Evolutionary conservation across 2,113 vertebrate species (phyloP), one percentile per base, ranked within the genome.

Genomic region (Antigone vipio): DNA sequence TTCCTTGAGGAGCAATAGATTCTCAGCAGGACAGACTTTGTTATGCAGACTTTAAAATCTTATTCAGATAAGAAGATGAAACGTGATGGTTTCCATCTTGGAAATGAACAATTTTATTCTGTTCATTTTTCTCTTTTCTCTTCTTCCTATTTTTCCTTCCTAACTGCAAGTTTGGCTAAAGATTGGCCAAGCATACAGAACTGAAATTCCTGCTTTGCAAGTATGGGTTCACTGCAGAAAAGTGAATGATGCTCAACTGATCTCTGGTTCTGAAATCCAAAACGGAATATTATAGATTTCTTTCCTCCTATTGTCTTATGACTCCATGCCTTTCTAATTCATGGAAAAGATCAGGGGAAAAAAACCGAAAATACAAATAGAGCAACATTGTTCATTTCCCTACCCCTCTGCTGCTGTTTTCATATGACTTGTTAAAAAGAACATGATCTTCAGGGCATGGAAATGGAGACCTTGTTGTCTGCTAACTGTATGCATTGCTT

Each of bases 271-370:
- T 90, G 53, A 83, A 77, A 68, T 52, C 7, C 27, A 22, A 38
- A 81, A 40, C 6, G 11, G 68, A 85, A 52, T 19, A 22, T 19
- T 56, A 68, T 15, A 23, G 19, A 79, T 58, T 63, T 53, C 13
- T 76, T 64, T 68, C 14, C 7, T 7, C 7, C 9, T n/a, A 4
- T 47, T 79, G 2, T 53, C 44, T 52, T 69, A 8, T 49, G 44
- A 94, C 80, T 95, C 79, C 29, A 62, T 17, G 7, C 18, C 26
- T 80, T 89, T 96, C 71, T 94, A 52, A 79, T 84, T 88, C 5
- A 53, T 68, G 12, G 22, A 59, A 89, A 68, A 79, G 4, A 64
- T 16, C 2, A 40, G 11, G 27, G 1, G 26, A 1, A 12, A 45
- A 75, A 18, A 5, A 2, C 1, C 15, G 18, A 45, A 66, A 62